Percentiles rank a stretch among this genome's conserved stretches.
Conservation (phyloP, 2,797 vertebrate genomes). For the Australoheros facetus region DNA sequence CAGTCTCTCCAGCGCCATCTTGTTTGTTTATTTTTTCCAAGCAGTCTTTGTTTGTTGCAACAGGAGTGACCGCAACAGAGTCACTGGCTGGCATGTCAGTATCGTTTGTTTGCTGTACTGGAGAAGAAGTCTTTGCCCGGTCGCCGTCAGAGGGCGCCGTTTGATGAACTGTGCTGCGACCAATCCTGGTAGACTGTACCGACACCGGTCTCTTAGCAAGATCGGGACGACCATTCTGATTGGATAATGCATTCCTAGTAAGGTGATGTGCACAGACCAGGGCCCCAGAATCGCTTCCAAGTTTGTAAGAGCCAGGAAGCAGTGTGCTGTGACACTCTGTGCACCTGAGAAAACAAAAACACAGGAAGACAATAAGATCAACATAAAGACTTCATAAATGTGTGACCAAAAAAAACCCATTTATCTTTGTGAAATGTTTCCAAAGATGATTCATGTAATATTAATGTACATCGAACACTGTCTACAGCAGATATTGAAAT, state of each 20-base stretch:
- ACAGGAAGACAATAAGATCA: background rate
- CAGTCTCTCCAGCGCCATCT: conserved; percentile 12
- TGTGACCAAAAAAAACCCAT: background rate
- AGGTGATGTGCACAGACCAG: conserved; percentile 90
- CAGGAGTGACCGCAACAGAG: conserved; percentile 3
- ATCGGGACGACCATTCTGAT: conserved; percentile 79
- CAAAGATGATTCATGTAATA: background rate
- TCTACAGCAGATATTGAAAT: background rate
- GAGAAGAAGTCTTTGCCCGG: conserved; percentile 33
- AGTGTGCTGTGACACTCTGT: conserved; percentile 91
- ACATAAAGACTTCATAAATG: background rate
- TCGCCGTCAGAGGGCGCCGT: conserved; percentile 27
- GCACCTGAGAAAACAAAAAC: conserved; percentile 81
- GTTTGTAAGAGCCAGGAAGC: conserved; percentile 91
- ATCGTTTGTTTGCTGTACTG: background rate
- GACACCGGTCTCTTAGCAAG: conserved; percentile 64
- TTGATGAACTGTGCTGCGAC: conserved; percentile 45
- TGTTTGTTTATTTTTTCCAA: conserved; percentile 36
- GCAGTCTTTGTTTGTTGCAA: conserved; percentile 19
- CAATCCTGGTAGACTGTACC: conserved; percentile 45
- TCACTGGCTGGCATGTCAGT: background rate
- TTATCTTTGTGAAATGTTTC: background rate
- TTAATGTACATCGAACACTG: background rate
- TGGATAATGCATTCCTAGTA: conserved; percentile 68
- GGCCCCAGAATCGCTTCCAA: conserved; percentile 80